Percentiles rank a stretch among this genome's conserved stretches.
These are phyloP conservation scores for Camponotus vicinus DNA, from an alignment of 1,140 invertebrate species.

Conservation along the genomic window DNA sequence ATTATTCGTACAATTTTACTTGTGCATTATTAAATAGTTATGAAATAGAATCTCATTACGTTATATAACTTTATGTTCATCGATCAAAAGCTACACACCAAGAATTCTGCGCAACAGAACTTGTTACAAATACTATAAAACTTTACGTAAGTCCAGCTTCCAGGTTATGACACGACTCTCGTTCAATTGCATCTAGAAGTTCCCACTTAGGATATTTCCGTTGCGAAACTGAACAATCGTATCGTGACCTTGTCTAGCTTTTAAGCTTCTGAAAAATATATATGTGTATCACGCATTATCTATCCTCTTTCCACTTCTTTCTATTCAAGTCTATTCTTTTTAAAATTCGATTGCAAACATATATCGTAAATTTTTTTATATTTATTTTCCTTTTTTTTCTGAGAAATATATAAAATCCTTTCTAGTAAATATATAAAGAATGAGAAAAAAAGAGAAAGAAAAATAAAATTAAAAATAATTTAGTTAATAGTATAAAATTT, in stretches of 20 bases:
- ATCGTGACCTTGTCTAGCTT: constrained; percentile 3
- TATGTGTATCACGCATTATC: not conserved
- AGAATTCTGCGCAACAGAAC: not conserved
- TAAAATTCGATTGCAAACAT: not conserved
- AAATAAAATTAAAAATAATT: not conserved
- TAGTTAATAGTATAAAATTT: not conserved
- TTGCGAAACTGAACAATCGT: constrained; percentile 3
- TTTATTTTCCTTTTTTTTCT: not conserved
- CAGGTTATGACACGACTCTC: constrained; percentile 25
- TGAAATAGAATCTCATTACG: not conserved
- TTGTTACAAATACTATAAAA: constrained; percentile 5
- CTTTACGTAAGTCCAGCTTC: constrained; percentile 32
- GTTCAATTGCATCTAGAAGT: constrained; percentile 25
- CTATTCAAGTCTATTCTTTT: not conserved
- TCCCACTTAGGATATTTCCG: constrained; percentile 3
- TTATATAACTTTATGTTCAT: not conserved
- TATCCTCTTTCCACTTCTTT: not conserved
- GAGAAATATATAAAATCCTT: too few relatives aligned
- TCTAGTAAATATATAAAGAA: too few relatives aligned
- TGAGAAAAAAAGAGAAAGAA: not conserved
- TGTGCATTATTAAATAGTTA: not conserved
- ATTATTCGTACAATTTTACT: not conserved
- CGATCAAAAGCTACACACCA: not conserved
- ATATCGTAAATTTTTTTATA: not conserved
- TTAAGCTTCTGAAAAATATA: not conserved